These are phyloP conservation scores for Proisotoma minuta DNA, from an alignment of 2,888 invertebrate species.

Conservation along the genomic window DNA sequence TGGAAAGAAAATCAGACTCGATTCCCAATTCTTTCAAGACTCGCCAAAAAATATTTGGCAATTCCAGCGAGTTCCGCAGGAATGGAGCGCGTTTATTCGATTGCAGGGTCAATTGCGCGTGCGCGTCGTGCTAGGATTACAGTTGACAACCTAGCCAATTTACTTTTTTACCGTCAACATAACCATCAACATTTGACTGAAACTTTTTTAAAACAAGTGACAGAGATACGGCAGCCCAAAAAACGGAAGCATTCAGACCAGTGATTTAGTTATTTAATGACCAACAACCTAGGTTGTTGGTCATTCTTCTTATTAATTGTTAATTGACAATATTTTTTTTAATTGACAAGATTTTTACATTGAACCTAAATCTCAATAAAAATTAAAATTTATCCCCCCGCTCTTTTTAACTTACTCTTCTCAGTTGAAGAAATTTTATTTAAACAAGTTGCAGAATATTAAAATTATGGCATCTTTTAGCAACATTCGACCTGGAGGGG, in stretches of 20 bases:
- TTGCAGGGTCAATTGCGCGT: slow-evolving; percentile 19
- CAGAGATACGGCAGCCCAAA: background rate
- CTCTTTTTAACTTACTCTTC: too few relatives aligned
- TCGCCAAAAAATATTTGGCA: slow-evolving; percentile 24
- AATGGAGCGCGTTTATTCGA: slow-evolving; percentile 23
- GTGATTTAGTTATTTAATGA: background rate
- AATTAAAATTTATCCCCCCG: too few relatives aligned
- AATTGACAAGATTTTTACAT: too few relatives aligned
- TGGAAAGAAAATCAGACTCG: slow-evolving; percentile 20
- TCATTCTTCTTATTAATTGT: background rate
- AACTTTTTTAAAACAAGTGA: too few relatives aligned
- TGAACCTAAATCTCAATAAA: too few relatives aligned
- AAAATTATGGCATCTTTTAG: too few relatives aligned
- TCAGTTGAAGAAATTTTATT: too few relatives aligned
- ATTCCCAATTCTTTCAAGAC: slow-evolving; percentile 11
- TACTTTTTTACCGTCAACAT: background rate
- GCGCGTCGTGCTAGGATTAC: background rate
- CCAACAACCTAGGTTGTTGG: slow-evolving; percentile 2
- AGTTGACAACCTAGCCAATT: background rate
- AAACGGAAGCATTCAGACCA: too few relatives aligned
- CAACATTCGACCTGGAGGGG: too few relatives aligned
- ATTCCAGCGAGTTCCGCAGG: slow-evolving; percentile 24
- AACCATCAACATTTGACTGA: background rate
- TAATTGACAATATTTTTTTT: background rate
- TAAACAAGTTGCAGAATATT: too few relatives aligned